These are phyloP conservation scores for Drosophila teissieri DNA, from an alignment of 1,140 invertebrate species.

Conservation along the genomic window DNA sequence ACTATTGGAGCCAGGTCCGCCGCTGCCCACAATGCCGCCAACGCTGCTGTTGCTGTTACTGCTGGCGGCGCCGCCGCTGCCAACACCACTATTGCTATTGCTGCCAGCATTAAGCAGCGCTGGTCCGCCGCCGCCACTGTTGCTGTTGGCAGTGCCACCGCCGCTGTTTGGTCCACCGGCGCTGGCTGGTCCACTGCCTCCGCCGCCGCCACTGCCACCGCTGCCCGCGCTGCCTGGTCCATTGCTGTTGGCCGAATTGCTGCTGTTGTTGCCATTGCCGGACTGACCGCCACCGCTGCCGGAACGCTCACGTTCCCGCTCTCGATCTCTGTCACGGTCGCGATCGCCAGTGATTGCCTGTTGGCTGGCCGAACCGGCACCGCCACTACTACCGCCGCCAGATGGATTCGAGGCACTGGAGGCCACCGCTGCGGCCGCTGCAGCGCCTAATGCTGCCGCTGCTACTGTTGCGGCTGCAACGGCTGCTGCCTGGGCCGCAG, in stretches of 20 bases:
- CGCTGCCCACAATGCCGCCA: slow-evolving; percentile 35
- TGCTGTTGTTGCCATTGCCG: slow-evolving; percentile 53
- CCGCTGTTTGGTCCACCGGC: slow-evolving; percentile 47
- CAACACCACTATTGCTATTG: slow-evolving; percentile 54
- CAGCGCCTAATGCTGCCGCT: slow-evolving; percentile 85
- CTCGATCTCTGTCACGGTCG: slow-evolving; percentile 21
- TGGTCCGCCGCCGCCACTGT: slow-evolving; percentile 53
- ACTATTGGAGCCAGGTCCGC: slow-evolving; percentile 41
- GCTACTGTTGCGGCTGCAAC: slow-evolving; percentile 24
- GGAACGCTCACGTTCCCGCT: slow-evolving; percentile 27
- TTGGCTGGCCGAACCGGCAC: slow-evolving; percentile 2
- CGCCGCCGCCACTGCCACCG: slow-evolving; percentile 44
- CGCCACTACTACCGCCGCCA: slow-evolving; percentile 5
- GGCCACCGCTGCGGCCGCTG: slow-evolving; percentile 5
- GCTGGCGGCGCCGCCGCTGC: slow-evolving; percentile 41
- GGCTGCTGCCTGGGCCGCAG: slow-evolving; percentile 9
- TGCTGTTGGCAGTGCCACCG: slow-evolving; percentile 51
- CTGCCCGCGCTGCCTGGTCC: slow-evolving; percentile 69
- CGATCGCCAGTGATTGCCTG: slow-evolving; percentile 37
- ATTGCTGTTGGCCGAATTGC: slow-evolving; percentile 67
- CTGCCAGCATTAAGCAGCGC: slow-evolving; percentile 44
- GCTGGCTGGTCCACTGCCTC: slow-evolving; percentile 32
- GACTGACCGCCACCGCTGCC: slow-evolving; percentile 40
- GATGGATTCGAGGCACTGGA: slow-evolving; percentile 13
- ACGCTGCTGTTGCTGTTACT: slow-evolving; percentile 53